Conservation (phyloP, 2,797 vertebrate genomes). For the Oceanodroma leucorhoa region DNA sequence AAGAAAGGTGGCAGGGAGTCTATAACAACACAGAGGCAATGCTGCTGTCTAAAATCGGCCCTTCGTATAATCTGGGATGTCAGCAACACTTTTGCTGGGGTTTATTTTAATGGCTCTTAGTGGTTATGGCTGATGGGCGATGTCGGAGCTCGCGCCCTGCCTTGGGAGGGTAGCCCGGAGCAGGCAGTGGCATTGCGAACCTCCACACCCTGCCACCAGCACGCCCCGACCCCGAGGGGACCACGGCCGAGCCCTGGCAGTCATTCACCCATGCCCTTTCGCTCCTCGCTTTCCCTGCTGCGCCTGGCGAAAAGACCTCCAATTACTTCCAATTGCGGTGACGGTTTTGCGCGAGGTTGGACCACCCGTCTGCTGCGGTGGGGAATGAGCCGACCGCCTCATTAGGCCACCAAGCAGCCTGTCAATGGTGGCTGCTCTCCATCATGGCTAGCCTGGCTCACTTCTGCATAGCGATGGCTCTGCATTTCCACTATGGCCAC, state of each 20-base stretch:
- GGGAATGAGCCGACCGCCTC: rapidly evolving
- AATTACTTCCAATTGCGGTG: not conserved
- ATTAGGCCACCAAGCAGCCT: not conserved
- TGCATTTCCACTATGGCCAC: rapidly evolving
- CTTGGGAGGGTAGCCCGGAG: not conserved
- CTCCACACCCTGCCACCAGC: not conserved
- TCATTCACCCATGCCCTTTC: rapidly evolving
- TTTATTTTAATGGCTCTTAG: conserved; percentile 10
- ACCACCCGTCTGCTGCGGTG: rapidly evolving
- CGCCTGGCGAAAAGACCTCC: not conserved
- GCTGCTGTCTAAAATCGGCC: not conserved
- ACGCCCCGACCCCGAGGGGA: rapidly evolving
- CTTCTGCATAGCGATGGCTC: not conserved
- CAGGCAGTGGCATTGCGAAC: rapidly evolving
- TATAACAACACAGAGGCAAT: not conserved
- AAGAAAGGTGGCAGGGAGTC: conserved; percentile 33
- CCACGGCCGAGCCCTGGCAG: rapidly evolving
- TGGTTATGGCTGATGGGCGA: not conserved
- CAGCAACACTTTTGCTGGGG: not conserved
- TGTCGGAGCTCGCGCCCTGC: rapidly evolving
- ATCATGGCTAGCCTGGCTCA: not conserved
- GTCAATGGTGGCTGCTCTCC: not conserved
- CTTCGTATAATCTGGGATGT: not conserved
- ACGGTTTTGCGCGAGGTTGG: rapidly evolving
- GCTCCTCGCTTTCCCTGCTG: not conserved